Percentiles rank a stretch among this genome's conserved stretches.
These are phyloP conservation scores for Drosophila kurseongensis DNA, from an alignment of 1,140 invertebrate genomes.

Conservation along the genomic window DNA sequence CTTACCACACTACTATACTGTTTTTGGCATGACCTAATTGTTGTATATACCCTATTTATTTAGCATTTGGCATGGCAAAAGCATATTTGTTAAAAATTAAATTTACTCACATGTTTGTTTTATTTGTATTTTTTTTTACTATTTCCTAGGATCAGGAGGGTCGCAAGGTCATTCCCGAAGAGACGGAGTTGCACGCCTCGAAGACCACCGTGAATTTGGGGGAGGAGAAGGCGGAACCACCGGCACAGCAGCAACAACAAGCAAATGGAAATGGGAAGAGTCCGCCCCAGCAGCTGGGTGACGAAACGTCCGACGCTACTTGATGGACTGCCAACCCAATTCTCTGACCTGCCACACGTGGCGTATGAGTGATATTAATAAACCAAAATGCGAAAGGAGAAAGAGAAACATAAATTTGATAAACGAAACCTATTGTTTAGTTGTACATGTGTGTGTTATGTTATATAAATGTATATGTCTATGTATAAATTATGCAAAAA, in stretches of 20 bases:
- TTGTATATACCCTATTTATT: background rate
- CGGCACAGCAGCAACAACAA: constrained; percentile 27
- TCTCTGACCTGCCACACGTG: constrained; percentile 38
- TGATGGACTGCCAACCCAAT: constrained; percentile 40
- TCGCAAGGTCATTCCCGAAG: constrained; percentile 80
- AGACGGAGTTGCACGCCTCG: constrained; percentile 75
- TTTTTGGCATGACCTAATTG: constrained; percentile 1
- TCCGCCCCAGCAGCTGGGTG: constrained; percentile 40
- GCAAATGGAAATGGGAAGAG: constrained; percentile 64
- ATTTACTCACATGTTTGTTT: constrained; percentile 2
- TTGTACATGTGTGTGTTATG: constrained; percentile 64
- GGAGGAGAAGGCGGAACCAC: constrained; percentile 31
- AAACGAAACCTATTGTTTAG: constrained; percentile 55
- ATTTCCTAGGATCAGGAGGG: constrained; percentile 69
- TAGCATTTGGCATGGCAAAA: constrained; percentile 27
- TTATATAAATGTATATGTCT: constrained; percentile 53
- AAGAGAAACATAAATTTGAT: constrained; percentile 27
- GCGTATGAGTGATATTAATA: constrained; percentile 80
- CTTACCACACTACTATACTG: background rate
- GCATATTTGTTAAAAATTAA: background rate
- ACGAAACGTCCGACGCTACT: constrained; percentile 56
- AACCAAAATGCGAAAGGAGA: constrained; percentile 45
- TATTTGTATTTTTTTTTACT: background rate
- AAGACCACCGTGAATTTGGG: constrained; percentile 64
- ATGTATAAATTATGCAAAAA: constrained; percentile 69